Evolutionary conservation across 2,113 vertebrate genomes (phyloP), one percentile per base, ranked within the genome.

Genomic region (Myrmecobius fasciatus): DNA sequence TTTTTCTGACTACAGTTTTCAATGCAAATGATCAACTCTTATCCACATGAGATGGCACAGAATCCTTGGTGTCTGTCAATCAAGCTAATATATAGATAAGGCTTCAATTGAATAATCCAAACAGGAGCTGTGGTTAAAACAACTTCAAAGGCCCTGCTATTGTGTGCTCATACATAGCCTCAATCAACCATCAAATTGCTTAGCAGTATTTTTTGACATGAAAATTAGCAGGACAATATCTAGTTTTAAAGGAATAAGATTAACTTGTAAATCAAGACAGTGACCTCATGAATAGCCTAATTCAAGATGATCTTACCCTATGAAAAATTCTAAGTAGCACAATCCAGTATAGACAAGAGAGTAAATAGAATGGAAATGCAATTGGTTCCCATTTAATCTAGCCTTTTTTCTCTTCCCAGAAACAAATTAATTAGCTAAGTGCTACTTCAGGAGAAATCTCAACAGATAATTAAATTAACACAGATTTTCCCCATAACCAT

Each of bases 381-480:
- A 43, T 92, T 91, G 46, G 52, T 49, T 94, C 48, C 26, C 46
- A 95, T 93, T 95, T 96, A 92, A 95, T 96, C 91, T n/a, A 53
- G 91, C 22, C 89, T 46, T 54, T 83, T 75, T 75, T 28, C 24
- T 46, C 51, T 52, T 24, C 48, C 92, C 46, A 95, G 90, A 95
- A 94, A 94, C 20, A 95, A 43, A 46, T 8, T 91, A 52, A 90
- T 91, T 97, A 95, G 89, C 52, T 67, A 95, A 43, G 5, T 43
- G n/a, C 31, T 75, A 91, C 75, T 93, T 36, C 49, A 96, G 94
- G 92, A 94, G 93, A 96, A 88, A 91, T 92, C 25, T 75, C 48
- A 96, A 92, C 94, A 97, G 95, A 97, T 53, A 94, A 83, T 36
- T 83, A 83, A 96, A 97, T 95, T 95, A 95, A 92, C 90, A 96